Evolutionary conservation across 2,113 vertebrate genomes (phyloP).

Genomic region (Lontra canadensis): DNA sequence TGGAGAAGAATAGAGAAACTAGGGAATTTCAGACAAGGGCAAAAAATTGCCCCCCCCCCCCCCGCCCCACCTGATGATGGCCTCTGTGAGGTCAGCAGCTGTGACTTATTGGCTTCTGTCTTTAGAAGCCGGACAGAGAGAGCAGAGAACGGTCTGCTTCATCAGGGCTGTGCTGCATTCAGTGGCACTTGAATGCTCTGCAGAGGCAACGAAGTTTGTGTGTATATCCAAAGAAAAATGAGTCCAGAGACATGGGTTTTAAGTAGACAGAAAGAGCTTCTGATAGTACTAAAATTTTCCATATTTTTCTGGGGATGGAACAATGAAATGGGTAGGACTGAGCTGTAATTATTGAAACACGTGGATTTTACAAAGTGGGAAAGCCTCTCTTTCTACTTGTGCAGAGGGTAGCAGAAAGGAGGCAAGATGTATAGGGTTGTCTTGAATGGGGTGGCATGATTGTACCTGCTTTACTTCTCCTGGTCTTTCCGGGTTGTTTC

Average conservation of each 20-base stretch:
- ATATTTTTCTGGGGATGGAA: background rate
- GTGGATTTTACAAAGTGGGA: background rate
- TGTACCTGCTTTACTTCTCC: accelerated
- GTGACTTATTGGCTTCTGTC: background rate
- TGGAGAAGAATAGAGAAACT: background rate
- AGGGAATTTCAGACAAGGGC: background rate
- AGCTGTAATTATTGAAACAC: background rate
- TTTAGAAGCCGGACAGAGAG: background rate
- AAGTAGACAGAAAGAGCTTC: background rate
- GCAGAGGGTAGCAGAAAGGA: background rate
- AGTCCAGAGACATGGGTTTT: background rate
- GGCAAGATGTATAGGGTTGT: background rate
- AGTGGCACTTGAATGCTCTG: background rate
- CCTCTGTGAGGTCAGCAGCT: background rate
- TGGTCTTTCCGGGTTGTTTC: background rate
- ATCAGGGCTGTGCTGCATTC: background rate
- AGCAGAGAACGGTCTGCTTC: background rate
- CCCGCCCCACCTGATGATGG: background rate
- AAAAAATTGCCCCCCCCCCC: background rate
- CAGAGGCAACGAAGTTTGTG: background rate
- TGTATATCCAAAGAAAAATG: background rate
- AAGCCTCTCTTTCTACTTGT: background rate
- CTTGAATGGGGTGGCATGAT: too few species aligned
- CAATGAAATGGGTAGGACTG: too few species aligned
- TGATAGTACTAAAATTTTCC: background rate